Base-by-base conservation (phyloP, 2,113 vertebrate species). In the Syngnathoides biaculeatus region DNA sequence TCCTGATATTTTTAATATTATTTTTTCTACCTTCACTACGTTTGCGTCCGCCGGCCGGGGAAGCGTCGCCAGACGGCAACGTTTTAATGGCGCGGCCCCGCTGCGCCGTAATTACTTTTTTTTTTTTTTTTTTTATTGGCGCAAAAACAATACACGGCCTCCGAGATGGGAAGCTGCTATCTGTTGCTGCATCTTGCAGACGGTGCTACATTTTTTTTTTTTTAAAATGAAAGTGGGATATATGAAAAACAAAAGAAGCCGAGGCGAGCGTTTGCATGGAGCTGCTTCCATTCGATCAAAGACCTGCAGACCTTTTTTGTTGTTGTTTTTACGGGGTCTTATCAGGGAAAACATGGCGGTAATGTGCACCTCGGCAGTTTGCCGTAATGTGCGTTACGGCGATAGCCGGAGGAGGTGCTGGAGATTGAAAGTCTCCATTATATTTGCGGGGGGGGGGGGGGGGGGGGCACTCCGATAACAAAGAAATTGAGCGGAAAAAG, bases 91-190 rank as follows among this genome's bases (percentile, higher is more conserved):
- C 76, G 68, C 73, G n/a, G n/a, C 69, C 67, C 13, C 24, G 78
- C 72, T 71, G 81, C 81, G 20, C 78, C 86, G 83, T 89, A 90
- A 92, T 92, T 88, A 90, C 83, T 81, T 85, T 74, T 77, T 74
- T 81, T 86, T 74, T 77, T 74, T 81, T 86, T 79, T 89, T 89
- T 86, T 84, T 86, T 78, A 83, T 86, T 57, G 78, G 77, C 74
- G 80, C 77, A 68, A 70, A 70, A 83, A 81, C 79, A 88, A 87
- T 88, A 80, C 80, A 75, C 69, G 80, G 74, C 82, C 68, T 15
- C n/a, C 61, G 74, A 86, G 85, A 89, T 83, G 80, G 71, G 83
- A 77, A 86, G 64, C 66, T 69, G 85, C 84, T 79, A 83, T 88
- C 86, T 80, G 67, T 82, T 48, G 57, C 78, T 67, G 69, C 78